These are phyloP conservation scores for Willowsia nigromaculata DNA, from an alignment of 2,888 invertebrate genomes.

Conservation along the genomic window DNA sequence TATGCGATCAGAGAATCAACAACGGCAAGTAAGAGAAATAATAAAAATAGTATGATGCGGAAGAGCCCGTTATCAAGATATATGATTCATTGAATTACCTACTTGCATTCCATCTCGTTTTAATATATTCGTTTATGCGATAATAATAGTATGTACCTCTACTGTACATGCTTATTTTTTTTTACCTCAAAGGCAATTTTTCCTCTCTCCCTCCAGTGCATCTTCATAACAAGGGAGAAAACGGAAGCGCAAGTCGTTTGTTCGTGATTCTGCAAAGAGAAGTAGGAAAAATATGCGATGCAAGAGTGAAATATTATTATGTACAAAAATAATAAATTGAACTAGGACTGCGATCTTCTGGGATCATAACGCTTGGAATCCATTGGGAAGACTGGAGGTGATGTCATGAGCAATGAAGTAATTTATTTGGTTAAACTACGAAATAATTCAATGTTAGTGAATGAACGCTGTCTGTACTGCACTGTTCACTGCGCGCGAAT, in stretches of 20 bases:
- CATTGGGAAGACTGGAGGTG: background rate
- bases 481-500: background rate
- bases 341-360: background rate
- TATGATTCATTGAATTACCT: constrained; percentile 57
- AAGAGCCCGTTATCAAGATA: constrained; percentile 47
- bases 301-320: constrained; percentile 3
- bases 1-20: background rate
- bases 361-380: constrained; percentile 24
- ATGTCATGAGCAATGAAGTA: constrained; percentile 45
- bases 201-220: background rate
- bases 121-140: constrained; percentile 10
- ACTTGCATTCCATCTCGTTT: background rate
- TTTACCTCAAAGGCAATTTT: constrained; percentile 22
- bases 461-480: background rate
- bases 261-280: background rate
- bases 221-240: background rate
- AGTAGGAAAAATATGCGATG: background rate
- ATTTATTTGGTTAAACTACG: background rate
- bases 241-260: constrained; percentile 10
- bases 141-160: background rate
- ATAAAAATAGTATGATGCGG: background rate
- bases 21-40: background rate
- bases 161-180: too few species aligned
- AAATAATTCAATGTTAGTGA: background rate
- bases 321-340: constrained; percentile 25